Evolutionary conservation across 2,888 invertebrate genomes (phyloP), one percentile per base, ranked within the genome.

Genomic region (Synanthedon formicaeformis): DNA sequence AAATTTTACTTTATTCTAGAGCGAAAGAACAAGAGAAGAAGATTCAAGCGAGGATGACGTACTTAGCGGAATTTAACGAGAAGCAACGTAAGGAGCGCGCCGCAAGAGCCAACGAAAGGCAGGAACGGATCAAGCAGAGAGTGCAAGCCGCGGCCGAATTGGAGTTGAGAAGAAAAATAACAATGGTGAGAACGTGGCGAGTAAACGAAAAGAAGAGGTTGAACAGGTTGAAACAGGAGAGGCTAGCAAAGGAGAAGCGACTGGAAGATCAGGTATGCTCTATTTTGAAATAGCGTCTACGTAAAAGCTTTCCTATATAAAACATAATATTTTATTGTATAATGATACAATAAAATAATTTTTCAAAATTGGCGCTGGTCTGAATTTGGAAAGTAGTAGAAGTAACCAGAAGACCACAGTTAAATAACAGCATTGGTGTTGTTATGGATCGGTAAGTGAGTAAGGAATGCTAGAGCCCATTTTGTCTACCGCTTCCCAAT

Each of bases 161-260:
- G 73, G 87, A 87, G 56, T 64, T 86, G 1, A 62, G 84, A 10
- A 64, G 87, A 40, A 86, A 85, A 62, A 87, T 87, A 54, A 81
- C 79, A 1, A 84, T 85, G 87, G 69, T 87, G 52, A 70, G 86
- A 1, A 75, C 73, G 58, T 87, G 87, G 87, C 65, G 86, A 23
- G 50, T 65, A 13, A 84, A 85, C 51, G 87, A 87, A 66, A 81
- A 69, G 70, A 83, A 82, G 45, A 62, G 87, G 10, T 8, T 80
- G 50, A 72, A 72, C 48, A 61, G 85, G 45, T 51, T 84, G 6
- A 77, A 74, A 57, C 67, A 70, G 4, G 84, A 85, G n/a, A 66
- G 67, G 51, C 80, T 82, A 23, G 57, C 69, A 1, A 82, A 78
- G 50, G 54, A 66, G 50, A 78, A 60, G 53, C 64, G 60, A 18